Evolutionary conservation across 1,140 invertebrate genomes (phyloP).

Genomic region (Drosophila funebris): DNA sequence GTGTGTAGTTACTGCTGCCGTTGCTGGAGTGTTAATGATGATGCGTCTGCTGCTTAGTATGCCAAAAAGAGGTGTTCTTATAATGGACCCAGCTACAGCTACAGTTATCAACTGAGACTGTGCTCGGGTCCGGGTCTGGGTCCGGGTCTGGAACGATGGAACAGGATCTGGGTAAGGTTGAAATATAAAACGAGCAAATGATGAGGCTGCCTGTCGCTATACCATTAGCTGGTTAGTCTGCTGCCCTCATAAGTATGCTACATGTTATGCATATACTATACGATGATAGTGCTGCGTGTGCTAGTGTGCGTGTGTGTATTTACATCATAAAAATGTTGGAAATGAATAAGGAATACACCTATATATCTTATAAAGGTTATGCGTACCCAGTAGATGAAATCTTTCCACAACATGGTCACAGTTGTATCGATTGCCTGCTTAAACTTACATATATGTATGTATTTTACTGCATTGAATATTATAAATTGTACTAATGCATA

Average conservation of each 20-base stretch:
- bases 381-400: not conserved
- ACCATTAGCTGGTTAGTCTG: conserved; percentile 44
- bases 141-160: conserved; percentile 2
- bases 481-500: not conserved
- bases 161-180: conserved; percentile 27
- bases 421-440: not conserved
- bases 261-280: conserved; percentile 41
- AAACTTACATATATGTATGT: not conserved
- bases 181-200: conserved; percentile 79
- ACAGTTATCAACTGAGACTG: conserved; percentile 28
- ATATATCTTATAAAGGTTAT: not conserved
- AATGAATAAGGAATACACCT: conserved; percentile 12
- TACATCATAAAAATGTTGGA: conserved; percentile 17
- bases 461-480: not conserved
- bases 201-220: conserved; percentile 46
- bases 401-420: not conserved
- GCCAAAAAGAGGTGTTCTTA: conserved; percentile 44
- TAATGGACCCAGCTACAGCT: conserved; percentile 14
- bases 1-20: conserved; percentile 54
- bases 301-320: conserved; percentile 26
- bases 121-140: not conserved
- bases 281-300: conserved; percentile 33
- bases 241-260: conserved; percentile 54
- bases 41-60: conserved; percentile 61
- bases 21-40: conserved; percentile 38